Evolutionary conservation across 2,113 vertebrate species (phyloP), one percentile per base, ranked within the genome.

Genomic region (Vidua chalybeata): DNA sequence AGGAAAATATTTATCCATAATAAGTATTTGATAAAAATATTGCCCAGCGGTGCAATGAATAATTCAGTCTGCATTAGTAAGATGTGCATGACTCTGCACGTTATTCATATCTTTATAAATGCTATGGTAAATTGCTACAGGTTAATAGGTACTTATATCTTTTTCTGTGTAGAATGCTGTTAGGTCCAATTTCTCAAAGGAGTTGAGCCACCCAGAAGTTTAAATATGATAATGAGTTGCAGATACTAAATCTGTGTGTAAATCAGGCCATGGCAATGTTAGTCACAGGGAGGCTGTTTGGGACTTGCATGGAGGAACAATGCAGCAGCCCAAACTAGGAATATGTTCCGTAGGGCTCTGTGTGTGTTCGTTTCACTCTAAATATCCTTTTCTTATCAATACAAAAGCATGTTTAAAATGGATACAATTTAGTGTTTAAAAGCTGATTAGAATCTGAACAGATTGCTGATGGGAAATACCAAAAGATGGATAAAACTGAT

Each of bases 61-160:
- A 93, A 94, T 95, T 93, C 88, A 74, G 62, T 58, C 83, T 75
- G 66, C 72, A 81, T 96, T 93, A 95, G 83, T 69, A 84, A 68
- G 54, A 23, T 0, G 30, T 41, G 41, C 13, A 4, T 96, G 95
- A 93, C 76, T 87, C 18, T 73, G 76, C 88, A 94, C 28, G 19
- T 89, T 73, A 78, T 89, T 93, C 49, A 9, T 73, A 27, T 72
- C 61, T 92, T 92, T 87, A 66, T 85, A 87, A 89, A 86, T 68
- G 68, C 55, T 43, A 9, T 33, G 66, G 52, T 51, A 78, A 90
- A 95, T 89, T 81, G 86, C 73, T 89, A 76, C 59, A 84, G 62
- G 83, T 95, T 97, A 92, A 96, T 92, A 68, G 56, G 68, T 54
- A 78, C 80, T 96, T 96, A 61, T 0, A 68, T 69, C 37, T 85